phyloP scores from a whole-genome alignment of 2,797 vertebrate species.

The Neostethus bicornis region DNA sequence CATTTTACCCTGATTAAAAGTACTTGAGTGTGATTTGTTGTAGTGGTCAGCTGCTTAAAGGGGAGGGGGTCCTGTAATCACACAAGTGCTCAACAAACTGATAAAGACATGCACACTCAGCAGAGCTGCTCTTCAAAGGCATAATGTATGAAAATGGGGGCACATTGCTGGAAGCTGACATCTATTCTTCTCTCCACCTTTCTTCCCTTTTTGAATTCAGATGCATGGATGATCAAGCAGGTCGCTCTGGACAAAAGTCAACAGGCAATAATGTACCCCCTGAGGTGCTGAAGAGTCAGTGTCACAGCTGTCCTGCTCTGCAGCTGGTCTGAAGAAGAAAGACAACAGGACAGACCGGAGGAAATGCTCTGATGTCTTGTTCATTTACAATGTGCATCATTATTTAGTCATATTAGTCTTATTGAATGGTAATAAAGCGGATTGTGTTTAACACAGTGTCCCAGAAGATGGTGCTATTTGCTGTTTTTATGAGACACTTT shows the following conservation, averaged over 20 bases:
- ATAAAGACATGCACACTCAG: constrained; percentile 50
- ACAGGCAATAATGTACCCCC: constrained; percentile 29
- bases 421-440: constrained; percentile 28
- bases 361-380: neutral
- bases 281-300: constrained; percentile 21
- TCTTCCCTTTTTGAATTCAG: constrained; percentile 34
- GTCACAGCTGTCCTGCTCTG: constrained; percentile 72
- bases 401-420: constrained; percentile 5
- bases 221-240: constrained; percentile 26
- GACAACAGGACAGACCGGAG: neutral
- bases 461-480: constrained; percentile 60
- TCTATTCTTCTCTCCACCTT: constrained; percentile 36
- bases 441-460: constrained; percentile 1
- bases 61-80: constrained; percentile 17
- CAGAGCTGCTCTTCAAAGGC: constrained; percentile 18
- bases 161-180: constrained; percentile 27
- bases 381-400: constrained; percentile 2
- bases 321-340: constrained; percentile 55
- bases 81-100: constrained; percentile 13
- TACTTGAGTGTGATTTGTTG: constrained; percentile 15
- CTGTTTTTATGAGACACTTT: neutral
- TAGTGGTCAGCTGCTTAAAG: neutral
- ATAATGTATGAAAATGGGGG: constrained; percentile 36
- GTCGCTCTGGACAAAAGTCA: constrained; percentile 27
- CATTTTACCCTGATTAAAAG: constrained; percentile 31